Conservation (phyloP, 2,888 invertebrate genomes). For the Andrena praecox region DNA sequence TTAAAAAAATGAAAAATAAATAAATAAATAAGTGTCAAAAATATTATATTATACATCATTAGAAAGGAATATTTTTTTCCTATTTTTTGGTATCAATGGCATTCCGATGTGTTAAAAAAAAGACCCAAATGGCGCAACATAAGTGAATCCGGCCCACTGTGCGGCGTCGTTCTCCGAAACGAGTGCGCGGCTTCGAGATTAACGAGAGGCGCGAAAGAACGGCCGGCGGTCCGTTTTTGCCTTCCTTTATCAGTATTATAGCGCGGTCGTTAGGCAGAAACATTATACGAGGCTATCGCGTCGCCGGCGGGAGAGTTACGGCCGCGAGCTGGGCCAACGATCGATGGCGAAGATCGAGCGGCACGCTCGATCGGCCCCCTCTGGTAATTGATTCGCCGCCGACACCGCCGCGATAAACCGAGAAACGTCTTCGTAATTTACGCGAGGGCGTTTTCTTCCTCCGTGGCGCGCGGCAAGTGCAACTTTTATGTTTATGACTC, state of each 20-base stretch:
- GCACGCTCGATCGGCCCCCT: constrained; percentile 36
- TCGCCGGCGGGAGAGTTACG: constrained; percentile 46
- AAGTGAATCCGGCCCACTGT: too few relatives aligned
- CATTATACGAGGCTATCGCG: constrained; percentile 45
- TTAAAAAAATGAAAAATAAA: too few relatives aligned
- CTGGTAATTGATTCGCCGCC: constrained; percentile 50
- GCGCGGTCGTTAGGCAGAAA: constrained; percentile 61
- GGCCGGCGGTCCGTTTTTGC: constrained; percentile 40
- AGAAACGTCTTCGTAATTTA: constrained; percentile 46
- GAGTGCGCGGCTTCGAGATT: constrained; percentile 44
- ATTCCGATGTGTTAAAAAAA: too few relatives aligned
- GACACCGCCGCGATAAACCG: constrained; percentile 39
- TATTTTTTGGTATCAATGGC: too few relatives aligned
- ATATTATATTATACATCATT: too few relatives aligned
- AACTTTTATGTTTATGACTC: constrained; percentile 14
- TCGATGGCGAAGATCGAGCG: constrained; percentile 47
- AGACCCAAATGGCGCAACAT: too few relatives aligned
- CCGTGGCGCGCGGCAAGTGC: background rate
- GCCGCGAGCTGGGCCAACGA: constrained; percentile 19
- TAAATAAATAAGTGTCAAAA: too few relatives aligned
- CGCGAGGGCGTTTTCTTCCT: constrained; percentile 8
- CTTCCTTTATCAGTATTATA: constrained; percentile 58
- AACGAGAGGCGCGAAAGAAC: constrained; percentile 57
- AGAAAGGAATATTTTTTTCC: too few relatives aligned
- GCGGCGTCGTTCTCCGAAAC: background rate